Conservation (phyloP, 2,888 invertebrate genomes). For the Caenorhabditis drosophilae region DNA sequence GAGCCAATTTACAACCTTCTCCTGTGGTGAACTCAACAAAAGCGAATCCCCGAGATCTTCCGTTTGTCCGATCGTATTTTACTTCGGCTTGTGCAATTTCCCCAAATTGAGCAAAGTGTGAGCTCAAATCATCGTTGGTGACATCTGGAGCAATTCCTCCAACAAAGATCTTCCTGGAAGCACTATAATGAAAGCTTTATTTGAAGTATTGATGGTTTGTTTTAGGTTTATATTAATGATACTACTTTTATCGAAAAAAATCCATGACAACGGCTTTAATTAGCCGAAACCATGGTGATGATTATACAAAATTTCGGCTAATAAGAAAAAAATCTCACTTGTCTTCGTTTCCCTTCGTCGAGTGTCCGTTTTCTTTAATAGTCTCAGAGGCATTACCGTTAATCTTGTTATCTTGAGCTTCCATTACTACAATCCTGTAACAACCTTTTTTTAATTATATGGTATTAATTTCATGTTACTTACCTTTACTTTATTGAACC, state of each 20-base stretch:
- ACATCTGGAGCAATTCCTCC: constrained; percentile 69
- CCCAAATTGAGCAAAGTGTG: constrained; percentile 67
- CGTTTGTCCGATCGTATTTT: constrained; percentile 68
- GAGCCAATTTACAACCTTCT: constrained; percentile 64
- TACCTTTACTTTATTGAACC: constrained; percentile 42
- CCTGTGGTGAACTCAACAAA: constrained; percentile 68
- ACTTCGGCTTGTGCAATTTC: constrained; percentile 66
- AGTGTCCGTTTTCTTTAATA: constrained; percentile 56
- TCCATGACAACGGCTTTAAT: too few relatives aligned
- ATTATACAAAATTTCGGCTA: neutral
- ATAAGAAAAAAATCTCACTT: constrained; percentile 35
- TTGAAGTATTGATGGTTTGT: too few relatives aligned
- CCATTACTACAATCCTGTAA: constrained; percentile 43
- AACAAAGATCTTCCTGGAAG: constrained; percentile 69
- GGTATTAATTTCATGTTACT: constrained; percentile 7
- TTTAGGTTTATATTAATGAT: too few relatives aligned
- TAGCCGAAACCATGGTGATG: too few relatives aligned
- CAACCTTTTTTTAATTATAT: neutral
- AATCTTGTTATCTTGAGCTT: constrained; percentile 53
- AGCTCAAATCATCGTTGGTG: constrained; percentile 65
- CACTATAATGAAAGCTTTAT: neutral
- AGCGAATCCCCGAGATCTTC: constrained; percentile 69
- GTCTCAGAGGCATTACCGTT: constrained; percentile 49
- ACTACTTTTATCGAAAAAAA: too few relatives aligned
- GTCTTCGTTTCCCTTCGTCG: constrained; percentile 60